Base-by-base conservation (phyloP, 2,888 invertebrate species). In the Stictocephala bisonia region DNA sequence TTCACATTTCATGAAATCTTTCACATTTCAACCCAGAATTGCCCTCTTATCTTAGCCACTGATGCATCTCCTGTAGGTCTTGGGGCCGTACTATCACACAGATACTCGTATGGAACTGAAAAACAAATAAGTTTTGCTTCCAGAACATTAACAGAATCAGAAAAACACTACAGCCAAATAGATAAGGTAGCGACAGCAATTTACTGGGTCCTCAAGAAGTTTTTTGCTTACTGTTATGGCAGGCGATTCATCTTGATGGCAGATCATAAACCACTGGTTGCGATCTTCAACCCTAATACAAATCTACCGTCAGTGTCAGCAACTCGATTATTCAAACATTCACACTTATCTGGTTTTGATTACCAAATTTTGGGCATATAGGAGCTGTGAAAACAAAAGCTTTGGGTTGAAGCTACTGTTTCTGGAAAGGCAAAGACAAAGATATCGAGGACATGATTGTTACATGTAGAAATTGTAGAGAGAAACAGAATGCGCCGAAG, bases 111-210 rank as follows among this genome's bases (percentile, higher is more conserved):
- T 78, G 81, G 81, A 9, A 73, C 76, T 20, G 82, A 83, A 74
- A 72, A 80, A 77, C 83, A 82, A 0, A 81, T 83, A 50, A 81
- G 81, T 2, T 84, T 81, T 77, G 82, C 82, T 0, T 83, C 82
- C 24, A 76, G 80, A 74, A 79, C 80, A 0, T 73, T 84, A 15
- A 80, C 80, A 13, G 76, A 75, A 66, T 75, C 81, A 4, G 83
- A 84, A 76, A 75, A 75, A 26, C 80, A 80, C 13, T 83, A 84
- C 77, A 80, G 81, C 15, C 82, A 83, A 76, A 75, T 83, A 13
- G 82, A 84, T 66, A 81, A 82, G 76, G 83, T 84, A 78, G 84
- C 82, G 2, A 76, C 80, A 24, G 80, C 80, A 40, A 75, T 82
- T 20, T 74, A 80, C 7, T 84, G 80, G 78, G 82, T 80, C 31